Evolutionary conservation across 1,140 invertebrate genomes (phyloP), one percentile per base, ranked within the genome.

Genomic region (Drosophila sp.): DNA sequence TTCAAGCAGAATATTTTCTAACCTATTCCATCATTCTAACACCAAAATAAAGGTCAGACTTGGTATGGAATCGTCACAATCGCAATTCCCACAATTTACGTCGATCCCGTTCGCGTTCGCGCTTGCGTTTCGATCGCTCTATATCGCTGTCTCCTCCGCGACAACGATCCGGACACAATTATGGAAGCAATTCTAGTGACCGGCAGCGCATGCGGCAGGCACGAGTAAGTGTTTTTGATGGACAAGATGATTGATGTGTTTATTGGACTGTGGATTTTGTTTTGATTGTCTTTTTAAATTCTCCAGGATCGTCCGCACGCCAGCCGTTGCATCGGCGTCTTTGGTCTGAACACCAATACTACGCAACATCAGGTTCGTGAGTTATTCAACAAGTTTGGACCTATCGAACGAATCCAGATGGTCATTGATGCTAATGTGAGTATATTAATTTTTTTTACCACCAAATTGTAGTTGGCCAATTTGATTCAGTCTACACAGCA

Each of bases 401-500:
- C 95, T 0, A 95, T 99, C 35, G 97, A 98, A 90, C 96, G 97
- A 91, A 96, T 98, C n/a, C 96, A 98, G 93, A 96, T 99, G 79
- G 97, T 99, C 35, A 97, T 98, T 91, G 98, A 99, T 93, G 97
- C 97, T 54, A 98, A 98, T 95, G 97, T 98, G 94, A 93, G 91
- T 76, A 17, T 0, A 6, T 0, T 0, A 4, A 0, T 7, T 44
- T 32, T 1, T 7, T 29, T 1, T 17, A 7, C 8, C 4, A 0
- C 8, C 11, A 8, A 0, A 38, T 1, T 40, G 30, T 60, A 62
- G 50, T 62, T 54, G 8, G 54, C 30, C 72, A 38, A 23, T n/a
- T 35, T 10, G n/a, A 1, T 50, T 58, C 38, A 47, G 8, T 5
- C 23, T 6, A n/a, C 25, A n/a, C 63, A 27, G 61, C 50, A 44